These are phyloP conservation scores for Ataeniobius toweri DNA, from an alignment of 2,797 vertebrate species.

Conservation along the genomic window DNA sequence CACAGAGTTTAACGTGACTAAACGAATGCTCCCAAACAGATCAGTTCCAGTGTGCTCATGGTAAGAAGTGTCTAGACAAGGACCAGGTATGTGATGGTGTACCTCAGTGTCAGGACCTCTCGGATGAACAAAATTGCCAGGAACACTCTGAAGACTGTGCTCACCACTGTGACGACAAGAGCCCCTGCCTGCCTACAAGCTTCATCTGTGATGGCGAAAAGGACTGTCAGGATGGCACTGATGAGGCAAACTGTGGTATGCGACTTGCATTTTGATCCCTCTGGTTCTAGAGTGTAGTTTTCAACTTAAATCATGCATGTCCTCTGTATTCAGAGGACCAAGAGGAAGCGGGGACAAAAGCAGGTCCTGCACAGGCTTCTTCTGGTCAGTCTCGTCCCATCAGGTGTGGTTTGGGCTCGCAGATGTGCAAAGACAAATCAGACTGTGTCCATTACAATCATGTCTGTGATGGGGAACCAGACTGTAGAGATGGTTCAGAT, in stretches of 20 bases:
- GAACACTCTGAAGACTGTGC: constrained; percentile 67
- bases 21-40: constrained; percentile 57
- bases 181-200: constrained; percentile 79
- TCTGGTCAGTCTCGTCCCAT: constrained; percentile 50
- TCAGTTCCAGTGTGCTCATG: constrained; percentile 82
- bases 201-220: constrained; percentile 83
- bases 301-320: neutral
- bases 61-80: constrained; percentile 73
- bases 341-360: constrained; percentile 5
- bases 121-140: constrained; percentile 82
- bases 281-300: neutral
- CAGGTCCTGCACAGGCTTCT: constrained; percentile 13
- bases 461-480: constrained; percentile 85
- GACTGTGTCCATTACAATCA: constrained; percentile 80
- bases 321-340: constrained; percentile 27
- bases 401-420: constrained; percentile 65
- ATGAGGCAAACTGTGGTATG: constrained; percentile 84
- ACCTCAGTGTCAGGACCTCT: constrained; percentile 83
- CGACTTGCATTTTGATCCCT: neutral
- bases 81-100: constrained; percentile 80
- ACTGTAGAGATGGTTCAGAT: constrained; percentile 89
- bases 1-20: neutral
- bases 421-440: constrained; percentile 74
- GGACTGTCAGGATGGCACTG: constrained; percentile 82
- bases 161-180: constrained; percentile 77